Evolutionary conservation across 2,113 vertebrate species (phyloP), one percentile per base, ranked within the genome.

Genomic region (Potamarius usumacintae): DNA sequence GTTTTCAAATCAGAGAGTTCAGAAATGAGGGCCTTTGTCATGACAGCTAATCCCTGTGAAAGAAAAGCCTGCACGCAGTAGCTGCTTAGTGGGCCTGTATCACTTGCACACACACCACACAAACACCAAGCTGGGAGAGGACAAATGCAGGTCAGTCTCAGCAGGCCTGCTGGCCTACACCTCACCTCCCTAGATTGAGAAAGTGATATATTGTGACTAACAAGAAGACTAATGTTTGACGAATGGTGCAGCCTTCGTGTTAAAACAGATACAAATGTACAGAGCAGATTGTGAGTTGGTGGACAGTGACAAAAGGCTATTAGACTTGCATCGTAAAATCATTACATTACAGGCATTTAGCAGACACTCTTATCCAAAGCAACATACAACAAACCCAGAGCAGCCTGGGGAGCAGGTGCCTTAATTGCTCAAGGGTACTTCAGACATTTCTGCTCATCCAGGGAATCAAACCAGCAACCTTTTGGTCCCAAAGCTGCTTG

Each of bases 1-100:
- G 57, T 88, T 90, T 88, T 82, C 81, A 82, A 90, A 79, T 89
- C 83, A 82, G 34, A 87, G 62, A 83, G 62, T 82, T 74, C 22
- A 65, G 84, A 82, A 89, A 86, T 57, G 58, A 76, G 81, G 63
- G 88, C 65, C 60, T 88, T 80, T 86, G 74, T 85, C 55, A 53
- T 76, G 30, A 60, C 74, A 72, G 20, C 57, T 55, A 84, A 86
- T 72, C 42, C 76, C 52, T 78, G 82, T 78, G 52, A 89, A 83
- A 83, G 83, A 81, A 91, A 91, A 67, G 10, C 72, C 78, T 58
- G 62, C 81, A 63, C 52, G 52, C 63, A 80, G 71, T 60, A 85
- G 34, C 14, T 58, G 8, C 34, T 62, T 52, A 77, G 50, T 77
- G 48, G 48, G 74, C 2, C 20, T n/a, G 17, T 72, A 15, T 72